These are phyloP conservation scores for Rattus norvegicus DNA, from an alignment of 2,113 vertebrate genomes.

Conservation along the genomic window GRCr8 NC_086019.1:137908501-137909000, in stretches of 20 bases:
- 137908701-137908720: neutral
- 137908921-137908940: no score
- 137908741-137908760: neutral
- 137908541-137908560: slow-evolving; percentile 89
- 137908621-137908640: slow-evolving; percentile 84
- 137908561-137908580: slow-evolving; percentile 90
- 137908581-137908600: slow-evolving; percentile 91
- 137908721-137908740: neutral
- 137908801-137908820: neutral
- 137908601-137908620: slow-evolving; percentile 82
- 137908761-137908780: neutral
- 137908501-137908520: slow-evolving; percentile 86
- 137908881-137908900: neutral
- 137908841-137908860: neutral
- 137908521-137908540: slow-evolving; percentile 85
- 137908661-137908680: slow-evolving; percentile 92
- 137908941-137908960: slow-evolving; percentile 82
- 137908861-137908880: neutral
- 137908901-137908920: neutral
- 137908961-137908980: slow-evolving; percentile 91
- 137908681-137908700: no score
- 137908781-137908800: neutral
- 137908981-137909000: slow-evolving; percentile 91
- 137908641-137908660: slow-evolving; percentile 88
- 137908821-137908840: neutral